Evolutionary conservation across 2,888 invertebrate species (phyloP).

Genomic region (Drosophila buzzatii): DNA sequence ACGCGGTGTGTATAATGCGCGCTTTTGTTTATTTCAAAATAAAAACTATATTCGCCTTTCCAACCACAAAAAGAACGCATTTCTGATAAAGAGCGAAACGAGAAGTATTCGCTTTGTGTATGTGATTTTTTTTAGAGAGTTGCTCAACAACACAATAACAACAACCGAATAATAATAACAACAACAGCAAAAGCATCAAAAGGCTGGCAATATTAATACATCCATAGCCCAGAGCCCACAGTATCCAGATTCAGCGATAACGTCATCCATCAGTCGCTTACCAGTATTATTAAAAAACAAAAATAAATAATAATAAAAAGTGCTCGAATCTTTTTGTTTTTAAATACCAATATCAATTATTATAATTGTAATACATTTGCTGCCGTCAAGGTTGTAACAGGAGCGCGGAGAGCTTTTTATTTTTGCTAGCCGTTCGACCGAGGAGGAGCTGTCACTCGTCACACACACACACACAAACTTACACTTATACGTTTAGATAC

Average conservation of each 20-base stretch:
- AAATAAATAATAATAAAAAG: conserved; percentile 30
- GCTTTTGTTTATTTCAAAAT: conserved; percentile 79
- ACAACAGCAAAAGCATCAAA: conserved; percentile 22
- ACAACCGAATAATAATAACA: conserved; percentile 25
- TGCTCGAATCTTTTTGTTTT: conserved; percentile 75
- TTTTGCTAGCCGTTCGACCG: conserved; percentile 53
- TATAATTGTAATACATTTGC: conserved; percentile 61
- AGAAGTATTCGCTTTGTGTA: conserved; percentile 31
- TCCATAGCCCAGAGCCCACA: conserved; percentile 17
- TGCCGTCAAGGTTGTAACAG: conserved; percentile 63
- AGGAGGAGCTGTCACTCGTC: conserved; percentile 54
- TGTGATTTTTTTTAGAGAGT: conserved; percentile 20
- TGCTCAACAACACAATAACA: conserved; percentile 30
- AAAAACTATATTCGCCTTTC: conserved; percentile 79
- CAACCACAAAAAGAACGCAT: conserved; percentile 82
- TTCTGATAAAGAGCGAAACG: conserved; percentile 56
- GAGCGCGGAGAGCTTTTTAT: conserved; percentile 46
- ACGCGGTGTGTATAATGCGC: conserved; percentile 62
- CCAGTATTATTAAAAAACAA: conserved; percentile 54
- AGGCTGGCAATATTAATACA: conserved; percentile 26
- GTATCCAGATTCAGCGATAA: conserved; percentile 55
- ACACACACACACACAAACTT: conserved; percentile 13
- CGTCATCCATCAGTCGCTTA: conserved; percentile 53
- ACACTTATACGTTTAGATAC: conserved; percentile 1
- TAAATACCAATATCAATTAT: conserved; percentile 61